Percentiles rank a stretch among this genome's conserved stretches.
phyloP scores from a whole-genome alignment of 2,113 vertebrate genomes.

The Sinocyclocheilus grahami region DNA sequence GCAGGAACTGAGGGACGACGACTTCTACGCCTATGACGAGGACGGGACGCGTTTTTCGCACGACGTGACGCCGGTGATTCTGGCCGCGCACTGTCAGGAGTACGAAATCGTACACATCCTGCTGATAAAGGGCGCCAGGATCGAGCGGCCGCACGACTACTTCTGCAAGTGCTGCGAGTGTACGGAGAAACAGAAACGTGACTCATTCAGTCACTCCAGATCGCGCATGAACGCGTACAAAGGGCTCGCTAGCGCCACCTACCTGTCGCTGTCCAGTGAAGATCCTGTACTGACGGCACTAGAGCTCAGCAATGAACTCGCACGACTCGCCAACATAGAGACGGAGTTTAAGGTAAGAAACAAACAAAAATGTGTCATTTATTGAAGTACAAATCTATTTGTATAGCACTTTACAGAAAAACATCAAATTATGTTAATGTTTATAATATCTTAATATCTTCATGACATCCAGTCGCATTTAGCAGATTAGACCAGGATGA shows the following conservation, averaged over 20 bases:
- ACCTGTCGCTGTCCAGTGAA: constrained; percentile 93
- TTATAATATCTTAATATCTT: too few species aligned
- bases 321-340: constrained; percentile 95
- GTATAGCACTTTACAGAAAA: too few species aligned
- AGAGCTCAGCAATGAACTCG: constrained; percentile 95
- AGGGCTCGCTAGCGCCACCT: constrained; percentile 92
- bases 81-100: constrained; percentile 95
- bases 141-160: constrained; percentile 94
- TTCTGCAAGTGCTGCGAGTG: constrained; percentile 95
- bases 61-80: constrained; percentile 91
- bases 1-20: constrained; percentile 91
- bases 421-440: too few species aligned
- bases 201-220: constrained; percentile 94
- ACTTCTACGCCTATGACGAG: constrained; percentile 95
- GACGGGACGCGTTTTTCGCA: constrained; percentile 96
- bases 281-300: constrained; percentile 93
- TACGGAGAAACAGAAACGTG: constrained; percentile 86
- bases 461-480: too few species aligned
- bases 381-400: too few species aligned
- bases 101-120: constrained; percentile 97
- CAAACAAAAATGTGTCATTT: too few species aligned
- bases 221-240: constrained; percentile 98
- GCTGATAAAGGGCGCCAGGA: constrained; percentile 88
- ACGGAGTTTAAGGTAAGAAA: constrained; percentile 95
- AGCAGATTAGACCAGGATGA: too few species aligned